Evolutionary conservation across 2,113 vertebrate genomes (phyloP).

Genomic region (Nyctibius bracteatus): DNA sequence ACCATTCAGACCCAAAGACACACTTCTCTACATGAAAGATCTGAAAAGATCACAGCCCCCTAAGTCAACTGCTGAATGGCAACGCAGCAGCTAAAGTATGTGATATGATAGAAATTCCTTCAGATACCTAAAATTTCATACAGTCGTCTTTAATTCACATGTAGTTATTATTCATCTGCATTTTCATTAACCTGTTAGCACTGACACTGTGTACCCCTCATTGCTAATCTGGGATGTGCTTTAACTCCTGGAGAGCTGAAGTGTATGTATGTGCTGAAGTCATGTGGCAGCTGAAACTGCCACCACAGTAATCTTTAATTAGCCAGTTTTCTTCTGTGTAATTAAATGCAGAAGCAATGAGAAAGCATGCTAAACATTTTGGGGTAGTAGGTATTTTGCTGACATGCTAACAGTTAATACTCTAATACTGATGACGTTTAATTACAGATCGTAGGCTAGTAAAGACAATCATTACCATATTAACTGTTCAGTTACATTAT

Average conservation of each 20-base stretch:
- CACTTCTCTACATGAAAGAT: not conserved
- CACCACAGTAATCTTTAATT: not conserved
- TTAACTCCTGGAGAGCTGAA: not conserved
- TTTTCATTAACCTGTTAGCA: not conserved
- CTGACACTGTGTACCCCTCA: not conserved
- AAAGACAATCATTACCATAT: not conserved
- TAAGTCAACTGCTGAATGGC: not conserved
- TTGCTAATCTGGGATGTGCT: not conserved
- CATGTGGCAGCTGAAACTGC: not conserved
- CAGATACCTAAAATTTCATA: not conserved
- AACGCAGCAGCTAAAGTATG: not conserved
- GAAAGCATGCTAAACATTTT: not conserved
- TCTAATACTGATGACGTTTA: not conserved
- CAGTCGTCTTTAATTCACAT: not conserved
- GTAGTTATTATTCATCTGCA: not conserved
- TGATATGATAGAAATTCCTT: not conserved
- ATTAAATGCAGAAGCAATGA: not conserved
- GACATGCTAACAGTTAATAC: not conserved
- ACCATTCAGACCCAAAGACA: not conserved
- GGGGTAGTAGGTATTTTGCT: not conserved
- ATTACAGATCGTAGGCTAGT: not conserved
- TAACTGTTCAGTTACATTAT: not conserved
- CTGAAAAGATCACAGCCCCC: not conserved
- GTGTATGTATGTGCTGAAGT: not conserved
- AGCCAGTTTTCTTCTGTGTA: not conserved